phyloP scores from a whole-genome alignment of 2,888 invertebrate species.

The Smittia aterrima region DNA sequence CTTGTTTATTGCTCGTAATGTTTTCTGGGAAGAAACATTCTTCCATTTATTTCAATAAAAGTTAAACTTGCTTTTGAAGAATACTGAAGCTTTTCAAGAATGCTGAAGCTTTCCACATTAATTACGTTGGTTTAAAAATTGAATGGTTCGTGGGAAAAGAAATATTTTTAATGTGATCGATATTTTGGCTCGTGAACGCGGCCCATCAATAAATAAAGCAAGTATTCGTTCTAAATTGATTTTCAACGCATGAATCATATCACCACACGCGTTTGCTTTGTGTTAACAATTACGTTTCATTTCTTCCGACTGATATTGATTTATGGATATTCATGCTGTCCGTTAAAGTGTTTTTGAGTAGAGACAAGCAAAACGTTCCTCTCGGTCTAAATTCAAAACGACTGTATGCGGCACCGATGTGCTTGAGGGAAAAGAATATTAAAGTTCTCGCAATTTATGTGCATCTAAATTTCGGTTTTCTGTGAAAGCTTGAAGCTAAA shows the following conservation, averaged over 20 bases:
- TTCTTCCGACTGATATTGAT: background rate
- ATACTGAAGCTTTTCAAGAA: too few species aligned
- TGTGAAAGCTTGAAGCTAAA: background rate
- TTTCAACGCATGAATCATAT: background rate
- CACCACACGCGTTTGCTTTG: background rate
- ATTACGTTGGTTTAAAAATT: background rate
- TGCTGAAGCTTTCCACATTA: too few species aligned
- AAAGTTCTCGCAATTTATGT: slow-evolving; percentile 4
- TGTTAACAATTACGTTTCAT: background rate
- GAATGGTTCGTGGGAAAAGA: background rate
- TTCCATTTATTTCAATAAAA: too few species aligned
- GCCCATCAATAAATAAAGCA: background rate
- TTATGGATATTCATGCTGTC: background rate
- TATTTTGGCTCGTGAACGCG: too few species aligned
- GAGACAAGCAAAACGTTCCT: too few species aligned
- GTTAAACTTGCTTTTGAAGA: too few species aligned
- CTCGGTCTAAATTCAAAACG: too few species aligned
- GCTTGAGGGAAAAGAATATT: background rate
- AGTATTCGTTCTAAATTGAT: background rate
- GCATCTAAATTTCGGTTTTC: background rate
- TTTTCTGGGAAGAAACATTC: too few species aligned
- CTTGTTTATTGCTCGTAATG: too few species aligned
- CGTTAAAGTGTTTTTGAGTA: too few species aligned
- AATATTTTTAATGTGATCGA: background rate
- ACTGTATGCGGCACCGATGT: too few species aligned